Conservation (phyloP, 2,113 vertebrate species). For the Sander vitreus region DNA sequence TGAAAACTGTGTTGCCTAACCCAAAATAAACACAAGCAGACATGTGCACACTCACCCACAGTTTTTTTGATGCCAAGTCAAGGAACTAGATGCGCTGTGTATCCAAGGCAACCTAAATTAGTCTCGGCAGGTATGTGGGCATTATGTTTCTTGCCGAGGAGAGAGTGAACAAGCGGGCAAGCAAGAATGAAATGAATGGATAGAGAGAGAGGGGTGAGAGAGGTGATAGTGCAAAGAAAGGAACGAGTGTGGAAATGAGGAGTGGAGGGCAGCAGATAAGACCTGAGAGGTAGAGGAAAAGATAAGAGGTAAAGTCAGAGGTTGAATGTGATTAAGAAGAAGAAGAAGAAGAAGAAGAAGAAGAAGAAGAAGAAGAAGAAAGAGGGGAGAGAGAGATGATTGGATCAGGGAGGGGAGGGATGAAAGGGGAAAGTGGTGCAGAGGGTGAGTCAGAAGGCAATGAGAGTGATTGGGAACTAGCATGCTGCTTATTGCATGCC, state of each 20-base stretch:
- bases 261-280: slow-evolving; percentile 44
- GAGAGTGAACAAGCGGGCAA: slow-evolving; percentile 16
- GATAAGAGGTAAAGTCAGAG: slow-evolving; percentile 52
- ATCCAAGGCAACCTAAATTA: slow-evolving; percentile 69
- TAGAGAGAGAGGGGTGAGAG: slow-evolving; percentile 1
- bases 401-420: slow-evolving; percentile 33
- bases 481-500: slow-evolving; percentile 74
- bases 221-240: slow-evolving; percentile 16
- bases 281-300: slow-evolving; percentile 35
- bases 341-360: slow-evolving; percentile 4
- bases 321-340: slow-evolving; percentile 61
- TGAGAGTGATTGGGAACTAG: slow-evolving; percentile 58
- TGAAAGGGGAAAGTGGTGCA: slow-evolving; percentile 31
- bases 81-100: slow-evolving; percentile 44
- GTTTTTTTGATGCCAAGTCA: slow-evolving; percentile 26
- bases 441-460: slow-evolving; percentile 61
- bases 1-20: neutral
- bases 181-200: neutral
- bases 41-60: neutral
- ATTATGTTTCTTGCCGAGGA: slow-evolving; percentile 37
- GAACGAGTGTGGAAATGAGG: slow-evolving; percentile 12
- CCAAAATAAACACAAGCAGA: slow-evolving; percentile 15
- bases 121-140: slow-evolving; percentile 58
- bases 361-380: slow-evolving; percentile 17
- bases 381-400: slow-evolving; percentile 24